Evolutionary conservation across 2,797 vertebrate genomes (phyloP).

Genomic region (Scomberomorus guttatus): DNA sequence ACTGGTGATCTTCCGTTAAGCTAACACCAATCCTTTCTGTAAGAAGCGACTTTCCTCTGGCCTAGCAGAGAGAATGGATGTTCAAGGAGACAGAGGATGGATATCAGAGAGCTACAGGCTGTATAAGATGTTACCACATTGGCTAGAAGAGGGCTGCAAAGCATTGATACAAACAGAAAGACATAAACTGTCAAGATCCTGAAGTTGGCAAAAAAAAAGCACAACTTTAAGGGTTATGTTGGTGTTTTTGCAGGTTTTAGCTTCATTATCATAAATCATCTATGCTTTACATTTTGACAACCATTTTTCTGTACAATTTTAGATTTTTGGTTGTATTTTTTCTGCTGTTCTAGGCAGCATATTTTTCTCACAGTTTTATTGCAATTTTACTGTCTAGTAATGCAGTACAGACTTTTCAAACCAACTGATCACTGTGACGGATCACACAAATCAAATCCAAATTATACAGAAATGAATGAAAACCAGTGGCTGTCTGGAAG

Average conservation of each 20-base stretch:
- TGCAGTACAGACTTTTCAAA: no score
- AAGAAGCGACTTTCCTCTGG: slow-evolving; percentile 16
- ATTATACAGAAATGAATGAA: not conserved
- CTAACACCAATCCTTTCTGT: not conserved
- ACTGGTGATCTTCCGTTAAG: slow-evolving; percentile 9
- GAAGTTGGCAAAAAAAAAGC: not conserved
- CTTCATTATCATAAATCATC: no score
- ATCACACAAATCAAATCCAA: no score
- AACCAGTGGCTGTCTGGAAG: no score
- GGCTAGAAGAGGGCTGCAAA: not conserved
- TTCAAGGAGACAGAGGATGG: slow-evolving; percentile 21
- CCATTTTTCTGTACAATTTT: no score
- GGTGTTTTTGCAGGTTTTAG: not conserved
- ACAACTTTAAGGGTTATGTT: not conserved
- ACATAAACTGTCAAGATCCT: not conserved
- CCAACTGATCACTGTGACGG: not conserved
- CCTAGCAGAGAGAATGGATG: slow-evolving; percentile 2
- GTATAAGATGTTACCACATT: slow-evolving; percentile 2
- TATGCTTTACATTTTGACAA: no score
- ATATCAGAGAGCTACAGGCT: not conserved
- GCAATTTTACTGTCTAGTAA: no score
- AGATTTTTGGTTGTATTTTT: no score
- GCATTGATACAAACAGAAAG: not conserved
- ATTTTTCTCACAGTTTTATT: no score
- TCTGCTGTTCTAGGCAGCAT: no score